Evolutionary conservation across 2,797 vertebrate species (phyloP), one percentile per base, ranked within the genome.

Genomic region (Ambastaia sidthimunki): DNA sequence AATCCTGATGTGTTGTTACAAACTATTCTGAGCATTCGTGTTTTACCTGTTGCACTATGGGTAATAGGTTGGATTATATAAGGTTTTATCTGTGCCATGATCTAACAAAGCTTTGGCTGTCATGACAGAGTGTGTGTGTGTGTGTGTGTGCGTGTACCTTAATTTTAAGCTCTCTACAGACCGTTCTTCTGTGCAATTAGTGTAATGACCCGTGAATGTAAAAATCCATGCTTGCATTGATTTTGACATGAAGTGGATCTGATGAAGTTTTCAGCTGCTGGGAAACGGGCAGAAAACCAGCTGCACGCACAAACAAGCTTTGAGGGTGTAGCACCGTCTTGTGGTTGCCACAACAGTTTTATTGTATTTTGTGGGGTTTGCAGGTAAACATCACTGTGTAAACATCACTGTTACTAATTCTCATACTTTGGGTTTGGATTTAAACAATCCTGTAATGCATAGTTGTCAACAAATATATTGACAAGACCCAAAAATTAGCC

Each of bases 201-300:
- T 81, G 78, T 85, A 74, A 83, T 83, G 68, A 78, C 50, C 74
- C 63, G 62, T 67, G 66, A 76, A 82, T 75, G 55, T 71, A 73
- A 80, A 84, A 85, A 83, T 83, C 81, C 48, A 86, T 85, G 31
- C 41, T 41, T 19, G 44, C 71, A 83, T 84, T 82, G 80, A 83
- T 83, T 70, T 71, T 71, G 66, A 78, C 78, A 74, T 82, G 78
- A 80, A 73, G 55, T 52, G 80, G 59, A 66, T 80, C 68, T 78
- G 74, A 83, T 77, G 34, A 81, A 50, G 63, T 63, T 52, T 65
- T 74, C 77, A 74, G 71, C 59, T 68, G 57, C 67, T 81, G 69
- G 70, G 47, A 82, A 78, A 81, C 67, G 7, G 52, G 37, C 34
- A 69, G 23, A 12, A 69, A 16, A 67, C 21, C 50, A 28, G 50